Base-by-base conservation (phyloP, 2,888 invertebrate genomes). In the Lapara coniferarum region DNA sequence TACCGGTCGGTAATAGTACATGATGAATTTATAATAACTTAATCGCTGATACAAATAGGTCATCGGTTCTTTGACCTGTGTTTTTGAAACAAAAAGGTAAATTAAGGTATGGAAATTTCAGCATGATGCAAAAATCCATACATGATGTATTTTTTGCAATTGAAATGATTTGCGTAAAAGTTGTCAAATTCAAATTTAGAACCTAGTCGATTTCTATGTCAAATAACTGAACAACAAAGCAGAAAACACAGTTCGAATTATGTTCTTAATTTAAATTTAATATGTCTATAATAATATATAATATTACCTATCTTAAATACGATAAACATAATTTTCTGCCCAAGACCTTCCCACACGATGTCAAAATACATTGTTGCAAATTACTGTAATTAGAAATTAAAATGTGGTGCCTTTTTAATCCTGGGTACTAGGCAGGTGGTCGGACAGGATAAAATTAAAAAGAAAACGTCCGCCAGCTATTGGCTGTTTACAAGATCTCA, bases 1-100 rank as follows among this genome's bases (percentile, higher is more conserved):
- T 63, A 63, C 49, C 63, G 14, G 12, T 5, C 63, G 10, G 19
- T 63, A 63, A 63, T 63, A 46, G 16, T 12, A 16, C 10, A 5
- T 59, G 59, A 59, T 44, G 59, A 44, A 44, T 59, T 59, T 59
- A 59, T 59, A 59, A 59, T 59, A 16, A 59, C 44, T 44, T 59
- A 44, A 37, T 59, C 59, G 14, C 30, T 53, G 25, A 25, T 25
- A 37, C 37, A 37, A 37, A 37, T 37, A 37, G 37, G 37, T 6
- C 8, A 37, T 37, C 5, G 37, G 2, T 37, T 37, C 37, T 37
- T 37, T 37, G 37, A 37, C 2, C 37, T 37, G 2, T 37, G 37
- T 37, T 37, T 37, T 37, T 37, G 37, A 37, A 37, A 37, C 37
- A 37, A 37, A 37, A 37, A 7, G 37, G 37, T 37, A 6, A 8